Evolutionary conservation across 1,140 invertebrate species (phyloP).

Genomic region (Anastrepha ludens): DNA sequence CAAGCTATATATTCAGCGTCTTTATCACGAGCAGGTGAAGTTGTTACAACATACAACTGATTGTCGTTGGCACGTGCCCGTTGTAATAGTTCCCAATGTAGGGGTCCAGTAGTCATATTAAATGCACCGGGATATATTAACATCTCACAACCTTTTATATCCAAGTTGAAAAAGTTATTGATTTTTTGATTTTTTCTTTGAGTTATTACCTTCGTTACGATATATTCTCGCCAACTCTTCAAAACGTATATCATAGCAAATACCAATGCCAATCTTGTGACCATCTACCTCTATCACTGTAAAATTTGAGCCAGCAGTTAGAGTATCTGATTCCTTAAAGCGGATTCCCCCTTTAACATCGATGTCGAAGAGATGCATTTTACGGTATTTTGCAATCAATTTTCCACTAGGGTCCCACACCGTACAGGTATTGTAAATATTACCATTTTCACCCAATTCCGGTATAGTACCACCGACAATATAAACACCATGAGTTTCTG

Average conservation of each 20-base stretch:
- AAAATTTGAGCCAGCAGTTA: conserved; percentile 84
- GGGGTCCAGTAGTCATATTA: conserved; percentile 95
- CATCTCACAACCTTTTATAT: conserved; percentile 84
- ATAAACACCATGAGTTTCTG: conserved; percentile 86
- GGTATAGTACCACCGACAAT: conserved; percentile 94
- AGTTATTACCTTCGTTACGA: conserved; percentile 79
- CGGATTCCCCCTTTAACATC: conserved; percentile 93
- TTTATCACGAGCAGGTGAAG: conserved; percentile 86
- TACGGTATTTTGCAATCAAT: conserved; percentile 84
- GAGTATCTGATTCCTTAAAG: conserved; percentile 93
- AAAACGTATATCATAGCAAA: conserved; percentile 96
- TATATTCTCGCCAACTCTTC: conserved; percentile 91
- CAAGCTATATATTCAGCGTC: conserved; percentile 88
- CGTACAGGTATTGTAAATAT: conserved; percentile 93
- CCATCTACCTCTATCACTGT: conserved; percentile 84
- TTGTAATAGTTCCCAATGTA: conserved; percentile 92
- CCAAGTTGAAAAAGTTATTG: conserved; percentile 5
- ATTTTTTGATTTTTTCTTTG: neutral
- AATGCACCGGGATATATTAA: conserved; percentile 95
- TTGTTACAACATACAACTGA: conserved; percentile 85
- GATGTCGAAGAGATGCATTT: conserved; percentile 97
- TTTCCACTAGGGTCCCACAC: conserved; percentile 89
- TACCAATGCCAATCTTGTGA: conserved; percentile 91
- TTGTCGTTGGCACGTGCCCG: conserved; percentile 88
- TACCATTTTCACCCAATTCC: conserved; percentile 79